A percentile compares a stretch with the other conserved stretches of the same genome.
Conservation (phyloP, 2,797 vertebrate species). For the Poeciliopsis paucimaculata region DNA sequence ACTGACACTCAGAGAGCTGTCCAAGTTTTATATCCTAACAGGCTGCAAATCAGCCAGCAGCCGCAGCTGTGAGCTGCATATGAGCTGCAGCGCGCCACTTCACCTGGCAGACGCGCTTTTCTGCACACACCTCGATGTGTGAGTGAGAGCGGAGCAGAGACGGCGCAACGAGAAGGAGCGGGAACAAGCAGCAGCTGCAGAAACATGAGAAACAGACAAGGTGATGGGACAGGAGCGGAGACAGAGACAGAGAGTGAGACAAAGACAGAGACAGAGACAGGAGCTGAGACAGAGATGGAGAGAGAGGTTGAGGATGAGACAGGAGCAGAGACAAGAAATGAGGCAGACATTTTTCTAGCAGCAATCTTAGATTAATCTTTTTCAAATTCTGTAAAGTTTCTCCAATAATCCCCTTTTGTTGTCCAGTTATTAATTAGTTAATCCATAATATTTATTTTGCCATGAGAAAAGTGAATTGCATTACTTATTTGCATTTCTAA, state of each 20-base stretch:
- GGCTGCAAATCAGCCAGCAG: constrained; percentile 75
- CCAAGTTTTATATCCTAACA: constrained; percentile 59
- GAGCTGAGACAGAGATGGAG: too few relatives aligned
- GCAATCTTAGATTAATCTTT: too few relatives aligned
- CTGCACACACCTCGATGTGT: constrained; percentile 8
- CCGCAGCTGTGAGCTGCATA: constrained; percentile 49
- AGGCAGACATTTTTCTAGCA: too few relatives aligned
- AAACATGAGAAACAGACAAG: constrained; percentile 63
- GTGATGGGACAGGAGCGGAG: constrained; percentile 15
- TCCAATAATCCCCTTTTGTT: too few relatives aligned
- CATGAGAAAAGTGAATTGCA: too few relatives aligned
- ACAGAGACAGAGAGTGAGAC: too few relatives aligned
- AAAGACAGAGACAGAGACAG: too few relatives aligned
- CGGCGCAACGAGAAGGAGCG: constrained; percentile 14
- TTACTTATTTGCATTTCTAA: too few relatives aligned
- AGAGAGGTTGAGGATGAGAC: neutral
- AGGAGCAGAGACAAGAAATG: too few relatives aligned
- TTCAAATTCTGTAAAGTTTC: too few relatives aligned
- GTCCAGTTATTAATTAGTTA: too few relatives aligned
- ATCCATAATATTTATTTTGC: too few relatives aligned
- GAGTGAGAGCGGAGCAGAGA: constrained; percentile 17
- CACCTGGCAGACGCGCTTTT: neutral
- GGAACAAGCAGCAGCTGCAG: constrained; percentile 62
- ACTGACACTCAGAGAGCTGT: constrained; percentile 21
- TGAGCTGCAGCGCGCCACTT: constrained; percentile 32